phyloP scores from a whole-genome alignment of 2,113 vertebrate species.

The Gracilinanus agilis region DNA sequence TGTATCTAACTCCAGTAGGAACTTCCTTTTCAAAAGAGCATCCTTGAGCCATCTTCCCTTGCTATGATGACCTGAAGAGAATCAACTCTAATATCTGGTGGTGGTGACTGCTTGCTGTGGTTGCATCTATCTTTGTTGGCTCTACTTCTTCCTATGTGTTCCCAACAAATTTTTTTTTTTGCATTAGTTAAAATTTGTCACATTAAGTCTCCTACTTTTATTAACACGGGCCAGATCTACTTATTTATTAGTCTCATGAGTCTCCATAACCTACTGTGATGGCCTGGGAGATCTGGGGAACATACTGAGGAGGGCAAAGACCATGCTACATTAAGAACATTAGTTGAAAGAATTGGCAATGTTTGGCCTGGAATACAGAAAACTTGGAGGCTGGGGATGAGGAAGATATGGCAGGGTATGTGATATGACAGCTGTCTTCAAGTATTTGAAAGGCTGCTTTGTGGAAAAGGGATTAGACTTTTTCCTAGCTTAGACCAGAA shows the following conservation, averaged over 20 bases:
- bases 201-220: background rate
- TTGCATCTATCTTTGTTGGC: background rate
- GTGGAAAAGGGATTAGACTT: background rate
- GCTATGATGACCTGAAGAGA: background rate
- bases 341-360: background rate
- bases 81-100: background rate
- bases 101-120: background rate
- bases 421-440: background rate
- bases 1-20: background rate
- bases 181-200: background rate
- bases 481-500: background rate
- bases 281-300: background rate
- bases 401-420: background rate
- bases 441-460: background rate
- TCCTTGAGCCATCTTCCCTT: background rate
- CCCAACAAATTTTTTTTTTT: background rate
- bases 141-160: background rate
- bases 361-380: background rate
- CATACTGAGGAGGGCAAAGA: background rate
- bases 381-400: background rate
- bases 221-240: background rate
- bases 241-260: background rate
- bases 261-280: background rate
- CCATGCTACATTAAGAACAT: background rate
- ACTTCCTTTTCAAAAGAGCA: background rate